Evolutionary conservation across 2,797 vertebrate genomes (phyloP).

Genomic region (Nannoperca obscura): DNA sequence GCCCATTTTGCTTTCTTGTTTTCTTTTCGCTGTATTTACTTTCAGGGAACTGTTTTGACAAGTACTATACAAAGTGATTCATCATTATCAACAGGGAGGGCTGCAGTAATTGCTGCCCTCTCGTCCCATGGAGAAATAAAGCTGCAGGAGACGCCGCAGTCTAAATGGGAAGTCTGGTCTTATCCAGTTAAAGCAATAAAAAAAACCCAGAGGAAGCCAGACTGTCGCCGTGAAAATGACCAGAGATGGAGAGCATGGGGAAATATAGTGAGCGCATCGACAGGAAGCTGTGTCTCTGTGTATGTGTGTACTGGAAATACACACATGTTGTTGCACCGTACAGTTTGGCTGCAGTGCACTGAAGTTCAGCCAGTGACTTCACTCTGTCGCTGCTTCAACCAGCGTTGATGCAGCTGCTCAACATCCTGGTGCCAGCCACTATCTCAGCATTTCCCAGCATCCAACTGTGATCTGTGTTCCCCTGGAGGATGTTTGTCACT

Average conservation of each 20-base stretch:
- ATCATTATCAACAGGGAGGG: constrained; percentile 43
- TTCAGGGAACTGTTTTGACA: constrained; percentile 24
- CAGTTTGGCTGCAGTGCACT: constrained; percentile 10
- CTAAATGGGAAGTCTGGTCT: constrained; percentile 59
- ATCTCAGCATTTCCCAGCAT: neutral
- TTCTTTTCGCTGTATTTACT: neutral
- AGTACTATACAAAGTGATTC: constrained; percentile 22
- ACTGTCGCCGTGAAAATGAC: constrained; percentile 70
- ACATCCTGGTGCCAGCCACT: neutral
- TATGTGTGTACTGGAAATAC: constrained; percentile 28
- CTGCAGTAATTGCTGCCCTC: constrained; percentile 19
- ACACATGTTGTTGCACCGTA: constrained; percentile 17
- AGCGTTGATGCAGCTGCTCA: neutral
- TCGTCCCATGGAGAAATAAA: constrained; percentile 70
- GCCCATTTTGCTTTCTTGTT: neutral
- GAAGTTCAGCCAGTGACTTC: constrained; percentile 7
- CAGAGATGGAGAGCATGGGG: constrained; percentile 61
- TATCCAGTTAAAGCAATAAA: constrained; percentile 77
- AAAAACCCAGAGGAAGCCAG: constrained; percentile 60
- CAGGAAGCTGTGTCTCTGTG: constrained; percentile 13
- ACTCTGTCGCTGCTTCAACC: neutral
- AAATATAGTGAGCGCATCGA: constrained; percentile 61
- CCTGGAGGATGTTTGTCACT: neutral
- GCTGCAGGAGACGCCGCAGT: constrained; percentile 35
- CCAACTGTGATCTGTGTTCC: neutral